Evolutionary conservation across 2,797 vertebrate species (phyloP).

Genomic region (Chaenodraco wilsoni): DNA sequence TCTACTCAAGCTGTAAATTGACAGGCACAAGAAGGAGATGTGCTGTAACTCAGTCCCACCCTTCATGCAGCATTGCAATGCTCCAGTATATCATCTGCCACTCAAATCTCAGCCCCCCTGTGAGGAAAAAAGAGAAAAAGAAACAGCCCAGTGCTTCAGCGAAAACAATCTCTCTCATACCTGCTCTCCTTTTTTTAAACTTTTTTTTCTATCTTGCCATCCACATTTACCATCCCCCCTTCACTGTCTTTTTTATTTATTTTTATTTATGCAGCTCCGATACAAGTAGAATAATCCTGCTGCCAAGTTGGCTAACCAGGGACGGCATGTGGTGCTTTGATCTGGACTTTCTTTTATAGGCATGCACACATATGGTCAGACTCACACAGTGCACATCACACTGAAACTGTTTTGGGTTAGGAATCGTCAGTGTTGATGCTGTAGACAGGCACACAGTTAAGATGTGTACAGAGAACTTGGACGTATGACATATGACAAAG

Average conservation of each 20-base stretch:
- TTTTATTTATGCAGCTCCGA: constrained; percentile 58
- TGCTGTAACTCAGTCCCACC: constrained; percentile 26
- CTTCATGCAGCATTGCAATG: not conserved
- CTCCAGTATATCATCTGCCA: constrained; percentile 51
- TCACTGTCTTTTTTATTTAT: constrained; percentile 34
- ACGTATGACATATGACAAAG: constrained; percentile 24
- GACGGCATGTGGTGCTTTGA: constrained; percentile 61
- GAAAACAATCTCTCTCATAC: constrained; percentile 56
- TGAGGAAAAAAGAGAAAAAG: constrained; percentile 4
- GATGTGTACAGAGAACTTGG: constrained; percentile 8
- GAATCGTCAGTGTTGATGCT: constrained; percentile 31
- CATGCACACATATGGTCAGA: constrained; percentile 33
- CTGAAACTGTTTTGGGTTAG: constrained; percentile 34
- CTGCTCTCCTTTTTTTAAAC: not conserved
- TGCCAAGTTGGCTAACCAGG: constrained; percentile 57
- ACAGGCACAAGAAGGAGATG: constrained; percentile 28
- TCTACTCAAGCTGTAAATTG: constrained; percentile 25
- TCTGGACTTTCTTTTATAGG: constrained; percentile 58
- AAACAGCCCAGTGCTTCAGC: constrained; percentile 40
- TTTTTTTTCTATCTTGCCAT: constrained; percentile 1
- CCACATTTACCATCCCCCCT: not conserved
- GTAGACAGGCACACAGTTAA: constrained; percentile 36
- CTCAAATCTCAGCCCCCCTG: constrained; percentile 46
- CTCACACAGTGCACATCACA: constrained; percentile 17
- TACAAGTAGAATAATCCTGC: constrained; percentile 60